Percentiles rank a stretch among this genome's conserved stretches.
Conservation (phyloP, 2,888 invertebrate genomes). For the Diadegma fenestrale region DNA sequence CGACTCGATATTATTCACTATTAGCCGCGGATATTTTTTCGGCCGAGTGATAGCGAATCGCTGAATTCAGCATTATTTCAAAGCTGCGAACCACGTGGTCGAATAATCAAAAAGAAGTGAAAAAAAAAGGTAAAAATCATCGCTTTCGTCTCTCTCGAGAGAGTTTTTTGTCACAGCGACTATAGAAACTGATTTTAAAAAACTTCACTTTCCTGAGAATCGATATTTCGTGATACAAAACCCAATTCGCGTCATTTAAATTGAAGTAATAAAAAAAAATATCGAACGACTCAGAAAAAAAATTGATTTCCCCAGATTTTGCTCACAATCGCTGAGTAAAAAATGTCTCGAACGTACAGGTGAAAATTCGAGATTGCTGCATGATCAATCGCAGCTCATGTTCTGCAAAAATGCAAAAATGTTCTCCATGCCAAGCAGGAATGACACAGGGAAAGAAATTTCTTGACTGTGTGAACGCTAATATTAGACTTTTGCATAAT, state of each 20-base stretch:
- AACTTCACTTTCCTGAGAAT: too few species aligned
- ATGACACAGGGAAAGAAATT: neutral
- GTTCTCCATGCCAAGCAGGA: neutral
- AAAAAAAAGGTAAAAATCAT: neutral
- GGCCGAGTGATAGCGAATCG: neutral
- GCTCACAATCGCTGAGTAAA: too few species aligned
- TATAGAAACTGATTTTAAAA: neutral
- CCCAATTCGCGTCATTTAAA: neutral
- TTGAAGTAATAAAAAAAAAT: neutral
- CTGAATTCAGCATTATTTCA: neutral
- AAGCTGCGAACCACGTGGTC: neutral
- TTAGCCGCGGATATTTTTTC: constrained; percentile 5
- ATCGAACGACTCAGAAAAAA: neutral
- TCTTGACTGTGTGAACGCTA: neutral
- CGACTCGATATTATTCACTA: neutral
- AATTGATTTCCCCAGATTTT: too few species aligned
- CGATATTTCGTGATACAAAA: neutral
- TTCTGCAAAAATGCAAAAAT: too few species aligned
- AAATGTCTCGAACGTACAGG: neutral
- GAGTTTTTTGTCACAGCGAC: neutral
- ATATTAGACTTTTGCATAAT: constrained; percentile 1
- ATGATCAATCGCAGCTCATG: neutral
- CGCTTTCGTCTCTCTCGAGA: too few species aligned
- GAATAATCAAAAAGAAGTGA: neutral
- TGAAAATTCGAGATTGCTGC: neutral